Percentiles rank a stretch among this genome's conserved stretches.
phyloP scores from a whole-genome alignment of 2,797 vertebrate genomes.

The Falco biarmicus region DNA sequence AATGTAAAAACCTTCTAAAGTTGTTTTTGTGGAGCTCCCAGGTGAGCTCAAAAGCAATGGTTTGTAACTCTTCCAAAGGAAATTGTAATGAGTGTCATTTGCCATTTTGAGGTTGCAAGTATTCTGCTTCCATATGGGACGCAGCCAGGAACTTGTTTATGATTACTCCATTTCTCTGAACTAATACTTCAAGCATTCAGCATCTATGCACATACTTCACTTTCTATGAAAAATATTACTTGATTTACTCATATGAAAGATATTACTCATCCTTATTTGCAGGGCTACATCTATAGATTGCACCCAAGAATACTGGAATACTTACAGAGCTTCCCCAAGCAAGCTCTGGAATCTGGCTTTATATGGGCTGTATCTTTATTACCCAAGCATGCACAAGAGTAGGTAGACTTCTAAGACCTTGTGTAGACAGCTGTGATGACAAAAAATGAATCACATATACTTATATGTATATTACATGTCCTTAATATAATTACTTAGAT shows the following conservation, averaged over 20 bases:
- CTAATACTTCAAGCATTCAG: not conserved
- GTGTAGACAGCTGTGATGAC: slow-evolving; percentile 38
- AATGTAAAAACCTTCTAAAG: not conserved
- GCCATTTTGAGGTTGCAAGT: not conserved
- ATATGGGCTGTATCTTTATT: not conserved
- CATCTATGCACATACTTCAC: not conserved
- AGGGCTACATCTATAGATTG: not conserved
- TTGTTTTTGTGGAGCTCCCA: not conserved
- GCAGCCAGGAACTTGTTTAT: not conserved
- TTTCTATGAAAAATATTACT: not conserved
- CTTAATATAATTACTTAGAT: not conserved
- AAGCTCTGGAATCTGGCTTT: not conserved
- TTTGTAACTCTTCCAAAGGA: not conserved
- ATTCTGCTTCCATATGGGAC: not conserved
- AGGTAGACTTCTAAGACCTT: slow-evolving; percentile 12
- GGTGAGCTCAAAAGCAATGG: not conserved
- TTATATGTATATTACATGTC: not conserved
- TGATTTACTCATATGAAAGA: not conserved
- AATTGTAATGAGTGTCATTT: not conserved
- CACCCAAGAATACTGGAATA: not conserved
- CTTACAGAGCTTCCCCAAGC: not conserved
- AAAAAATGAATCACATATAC: slow-evolving; percentile 17
- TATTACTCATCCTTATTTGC: not conserved
- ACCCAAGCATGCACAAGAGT: not conserved
- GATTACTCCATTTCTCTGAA: not conserved